Evolutionary conservation across 2,113 vertebrate species (phyloP).

Genomic region (Bostrychus sinensis): DNA sequence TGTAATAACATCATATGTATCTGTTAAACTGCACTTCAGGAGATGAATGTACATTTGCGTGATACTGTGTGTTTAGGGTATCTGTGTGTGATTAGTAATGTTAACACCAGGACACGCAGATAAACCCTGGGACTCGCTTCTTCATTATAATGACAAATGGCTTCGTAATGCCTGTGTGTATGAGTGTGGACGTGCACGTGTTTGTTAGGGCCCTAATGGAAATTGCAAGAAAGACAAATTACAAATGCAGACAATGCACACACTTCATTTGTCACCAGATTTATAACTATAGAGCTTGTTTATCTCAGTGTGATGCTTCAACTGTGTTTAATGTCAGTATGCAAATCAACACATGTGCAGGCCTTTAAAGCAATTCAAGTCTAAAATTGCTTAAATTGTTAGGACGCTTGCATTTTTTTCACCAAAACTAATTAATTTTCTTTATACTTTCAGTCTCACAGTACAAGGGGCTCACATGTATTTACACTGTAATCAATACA

Average conservation of each 20-base stretch:
- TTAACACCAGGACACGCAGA: constrained; percentile 35
- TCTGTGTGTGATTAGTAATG: constrained; percentile 27
- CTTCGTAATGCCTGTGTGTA: not conserved
- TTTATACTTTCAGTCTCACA: too few species aligned
- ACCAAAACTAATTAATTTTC: not conserved
- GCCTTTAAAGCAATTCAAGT: not conserved
- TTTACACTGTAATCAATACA: too few species aligned
- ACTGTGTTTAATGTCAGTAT: not conserved
- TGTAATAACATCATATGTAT: constrained; percentile 50
- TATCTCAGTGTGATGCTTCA: not conserved
- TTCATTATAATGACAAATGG: constrained; percentile 53
- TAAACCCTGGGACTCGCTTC: constrained; percentile 34
- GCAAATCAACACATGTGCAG: not conserved
- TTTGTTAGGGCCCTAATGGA: constrained; percentile 1
- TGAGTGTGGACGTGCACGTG: not conserved
- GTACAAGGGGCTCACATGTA: too few species aligned
- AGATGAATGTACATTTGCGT: constrained; percentile 20
- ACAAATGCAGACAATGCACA: constrained; percentile 12
- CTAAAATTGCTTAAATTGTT: not conserved
- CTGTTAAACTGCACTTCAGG: constrained; percentile 6
- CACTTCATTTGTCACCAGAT: constrained; percentile 6
- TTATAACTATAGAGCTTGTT: constrained; percentile 4
- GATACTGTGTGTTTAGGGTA: constrained; percentile 7
- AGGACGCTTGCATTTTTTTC: not conserved
- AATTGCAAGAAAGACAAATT: constrained; percentile 16